Base-by-base conservation (phyloP, 2,888 invertebrate species). In the Thereva nobilitata region DNA sequence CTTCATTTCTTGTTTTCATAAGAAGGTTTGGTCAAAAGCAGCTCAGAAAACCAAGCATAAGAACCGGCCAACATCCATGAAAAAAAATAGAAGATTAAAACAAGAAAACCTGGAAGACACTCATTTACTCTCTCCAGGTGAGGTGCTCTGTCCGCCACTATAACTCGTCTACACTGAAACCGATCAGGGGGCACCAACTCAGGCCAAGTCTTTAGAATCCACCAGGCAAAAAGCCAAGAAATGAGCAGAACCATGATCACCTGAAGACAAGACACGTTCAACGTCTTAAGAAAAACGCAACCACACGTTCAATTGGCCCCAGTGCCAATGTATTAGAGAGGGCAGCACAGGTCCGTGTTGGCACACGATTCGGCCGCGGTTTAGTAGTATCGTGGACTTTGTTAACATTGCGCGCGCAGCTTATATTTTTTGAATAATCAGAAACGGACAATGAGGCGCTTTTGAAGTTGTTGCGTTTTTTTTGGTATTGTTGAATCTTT, bases 321-420 rank as follows among this genome's bases (percentile, higher is more conserved):
- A 1, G 4, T 54, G n/a, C 23, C 9, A 4, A 44, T 55, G 56
- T 65, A 49, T 65, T 56, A 65, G 65, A 65, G 65, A 65, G 65
- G 73, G 75, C 78, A 77, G 76, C 73, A 74, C 75, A 77, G 81
- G 80, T 81, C 81, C 80, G 80, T 79, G 78, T 79, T 73, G 77
- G 76, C 76, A 75, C 74, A 76, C 78, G 75, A 76, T 75, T 76
- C 78, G 77, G 75, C 77, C 78, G 78, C 77, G 78, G 78, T 80
- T 81, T 80, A 81, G 81, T 81, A 79, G 78, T 78, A 78, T 79
- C 79, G 80, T 78, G 80, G 79, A 79, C 72, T 71, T 71, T 78
- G 80, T 77, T 79, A 80, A 79, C 78, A 80, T 78, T 81, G 80
- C 80, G 80, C 79, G 79, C 79, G 79, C 76, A 66, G 44, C 44